A percentile compares a stretch with the other conserved stretches of the same genome.
Conservation (phyloP, 2,113 vertebrate genomes). For the Centropus bengalensis region DNA sequence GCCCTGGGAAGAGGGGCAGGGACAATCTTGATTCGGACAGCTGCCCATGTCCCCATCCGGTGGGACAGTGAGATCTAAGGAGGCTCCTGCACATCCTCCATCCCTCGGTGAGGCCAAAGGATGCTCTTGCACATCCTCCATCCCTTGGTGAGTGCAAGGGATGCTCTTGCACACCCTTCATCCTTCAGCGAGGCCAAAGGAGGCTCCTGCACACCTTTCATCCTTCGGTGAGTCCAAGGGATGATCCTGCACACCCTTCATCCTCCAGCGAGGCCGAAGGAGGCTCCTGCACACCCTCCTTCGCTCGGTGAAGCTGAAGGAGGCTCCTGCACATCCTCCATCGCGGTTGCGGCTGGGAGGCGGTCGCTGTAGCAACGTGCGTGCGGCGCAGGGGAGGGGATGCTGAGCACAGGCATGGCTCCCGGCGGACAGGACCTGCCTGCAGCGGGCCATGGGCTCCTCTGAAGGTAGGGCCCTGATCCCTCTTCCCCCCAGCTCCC, state of each 20-base stretch:
- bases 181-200: neutral
- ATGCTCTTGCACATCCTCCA: neutral
- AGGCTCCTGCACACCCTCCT: neutral
- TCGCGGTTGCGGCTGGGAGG: constrained; percentile 19
- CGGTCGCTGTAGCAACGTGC: constrained; percentile 64
- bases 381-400: constrained; percentile 57
- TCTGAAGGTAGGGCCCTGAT: constrained; percentile 49
- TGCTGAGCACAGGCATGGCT: constrained; percentile 55
- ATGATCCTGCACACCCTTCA: neutral
- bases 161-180: neutral
- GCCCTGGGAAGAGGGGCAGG: fast-evolving
- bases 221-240: fast-evolving
- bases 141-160: neutral
- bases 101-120: fast-evolving
- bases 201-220: neutral
- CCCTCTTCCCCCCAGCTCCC: neutral
- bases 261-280: fast-evolving
- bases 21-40: neutral
- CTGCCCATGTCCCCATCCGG: neutral
- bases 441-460: constrained; percentile 8
- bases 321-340: neutral
- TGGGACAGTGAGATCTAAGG: neutral
- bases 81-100: neutral
- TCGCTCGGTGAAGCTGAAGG: neutral
- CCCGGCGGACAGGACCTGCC: constrained; percentile 14